Conservation (phyloP, 2,888 invertebrate species). For the Formica aserva region DNA sequence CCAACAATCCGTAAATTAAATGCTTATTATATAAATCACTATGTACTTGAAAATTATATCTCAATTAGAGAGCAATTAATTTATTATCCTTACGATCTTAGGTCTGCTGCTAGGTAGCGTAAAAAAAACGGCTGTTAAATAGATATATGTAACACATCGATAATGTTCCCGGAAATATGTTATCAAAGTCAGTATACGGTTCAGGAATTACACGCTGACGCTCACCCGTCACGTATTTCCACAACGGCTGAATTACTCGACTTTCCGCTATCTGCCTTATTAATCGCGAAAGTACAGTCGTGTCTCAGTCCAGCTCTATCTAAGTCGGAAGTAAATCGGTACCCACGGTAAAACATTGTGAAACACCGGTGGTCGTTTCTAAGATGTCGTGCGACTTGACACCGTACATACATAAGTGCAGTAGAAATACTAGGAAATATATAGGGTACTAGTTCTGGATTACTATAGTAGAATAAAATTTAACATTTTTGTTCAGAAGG, state of each 20-base stretch:
- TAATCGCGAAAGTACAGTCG: constrained; percentile 80
- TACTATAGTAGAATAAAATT: not conserved
- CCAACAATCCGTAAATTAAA: not conserved
- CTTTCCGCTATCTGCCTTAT: constrained; percentile 81
- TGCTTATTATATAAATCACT: not conserved
- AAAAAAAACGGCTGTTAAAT: constrained; percentile 18
- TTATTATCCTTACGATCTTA: not conserved
- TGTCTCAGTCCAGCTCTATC: constrained; percentile 76
- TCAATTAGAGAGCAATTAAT: constrained; percentile 9
- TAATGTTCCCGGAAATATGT: constrained; percentile 41
- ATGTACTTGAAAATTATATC: not conserved
- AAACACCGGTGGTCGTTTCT: constrained; percentile 63
- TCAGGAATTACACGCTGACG: constrained; percentile 50
- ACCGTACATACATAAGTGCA: not conserved
- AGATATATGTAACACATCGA: constrained; percentile 25
- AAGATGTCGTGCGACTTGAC: constrained; percentile 40
- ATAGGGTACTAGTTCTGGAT: not conserved
- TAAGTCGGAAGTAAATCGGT: constrained; percentile 81
- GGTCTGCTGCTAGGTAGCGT: not conserved
- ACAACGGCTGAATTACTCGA: constrained; percentile 78
- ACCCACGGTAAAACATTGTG: constrained; percentile 62
- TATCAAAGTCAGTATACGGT: constrained; percentile 27
- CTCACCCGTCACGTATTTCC: constrained; percentile 66
- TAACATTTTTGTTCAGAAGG: not conserved
- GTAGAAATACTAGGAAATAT: not conserved